A percentile compares a stretch with the other conserved stretches of the same genome.
Evolutionary conservation across 2,888 invertebrate species (phyloP).

Genomic region (Zygogramma bicolorata): DNA sequence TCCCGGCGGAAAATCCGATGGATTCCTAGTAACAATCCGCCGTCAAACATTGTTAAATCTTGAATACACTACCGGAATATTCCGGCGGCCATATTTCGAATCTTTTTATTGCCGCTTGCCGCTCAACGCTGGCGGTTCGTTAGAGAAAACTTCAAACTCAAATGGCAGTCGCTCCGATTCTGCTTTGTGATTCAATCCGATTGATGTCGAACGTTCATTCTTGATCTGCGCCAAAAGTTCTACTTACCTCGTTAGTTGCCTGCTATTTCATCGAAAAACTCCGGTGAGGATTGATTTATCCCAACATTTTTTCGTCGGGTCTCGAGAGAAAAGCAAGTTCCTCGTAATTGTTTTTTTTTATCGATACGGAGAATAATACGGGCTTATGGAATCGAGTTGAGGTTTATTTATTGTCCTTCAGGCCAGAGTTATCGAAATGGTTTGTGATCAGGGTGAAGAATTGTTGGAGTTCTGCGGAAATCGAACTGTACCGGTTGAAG

Average conservation of each 20-base stretch:
- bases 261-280: conserved; percentile 35
- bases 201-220: conserved; percentile 37
- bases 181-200: conserved; percentile 41
- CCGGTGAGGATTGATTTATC: conserved; percentile 35
- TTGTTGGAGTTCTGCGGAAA: neutral
- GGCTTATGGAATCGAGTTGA: neutral
- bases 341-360: conserved; percentile 6
- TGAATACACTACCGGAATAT: conserved; percentile 15
- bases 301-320: conserved; percentile 28
- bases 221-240: conserved; percentile 28
- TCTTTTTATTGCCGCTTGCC: conserved; percentile 45
- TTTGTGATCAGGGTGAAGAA: neutral
- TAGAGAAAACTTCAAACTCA: conserved; percentile 41
- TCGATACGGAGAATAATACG: conserved; percentile 1
- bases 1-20: neutral
- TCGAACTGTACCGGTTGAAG: too few species aligned
- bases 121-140: conserved; percentile 39
- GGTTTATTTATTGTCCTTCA: neutral
- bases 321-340: conserved; percentile 2
- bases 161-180: conserved; percentile 29
- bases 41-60: conserved; percentile 12
- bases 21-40: neutral
- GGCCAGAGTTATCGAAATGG: neutral
- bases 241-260: conserved; percentile 40
- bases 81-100: conserved; percentile 8